Conservation (phyloP, 2,888 invertebrate species). For the Thysanoteuthis rhombus region DNA sequence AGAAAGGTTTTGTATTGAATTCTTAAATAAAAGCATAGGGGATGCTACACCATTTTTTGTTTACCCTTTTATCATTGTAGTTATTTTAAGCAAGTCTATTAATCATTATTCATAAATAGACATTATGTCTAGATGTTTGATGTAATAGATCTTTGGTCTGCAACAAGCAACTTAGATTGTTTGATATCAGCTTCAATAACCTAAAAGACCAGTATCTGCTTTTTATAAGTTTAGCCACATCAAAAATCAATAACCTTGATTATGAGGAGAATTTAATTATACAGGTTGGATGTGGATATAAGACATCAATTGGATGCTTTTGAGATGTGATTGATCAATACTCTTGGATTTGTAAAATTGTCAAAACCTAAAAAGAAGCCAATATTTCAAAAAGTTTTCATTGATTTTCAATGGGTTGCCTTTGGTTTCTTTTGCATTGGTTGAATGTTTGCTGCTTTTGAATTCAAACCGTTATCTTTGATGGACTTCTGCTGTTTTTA, state of each 20-base stretch:
- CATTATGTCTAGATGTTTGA: neutral
- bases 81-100: neutral
- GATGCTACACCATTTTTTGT: too few relatives aligned
- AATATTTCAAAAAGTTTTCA: too few relatives aligned
- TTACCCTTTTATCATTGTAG: neutral
- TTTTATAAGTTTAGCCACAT: neutral
- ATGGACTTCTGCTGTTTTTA: too few relatives aligned
- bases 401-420: too few relatives aligned
- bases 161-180: neutral
- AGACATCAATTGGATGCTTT: neutral
- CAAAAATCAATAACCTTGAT: neutral
- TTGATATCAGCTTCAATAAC: neutral
- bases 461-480: too few relatives aligned
- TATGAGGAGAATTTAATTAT: neutral
- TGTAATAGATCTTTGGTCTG: neutral
- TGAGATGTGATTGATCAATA: neutral
- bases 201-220: neutral
- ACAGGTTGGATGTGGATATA: neutral
- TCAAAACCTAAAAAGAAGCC: neutral
- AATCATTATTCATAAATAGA: neutral
- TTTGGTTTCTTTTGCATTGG: too few relatives aligned
- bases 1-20: too few relatives aligned
- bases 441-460: too few relatives aligned
- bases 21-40: too few relatives aligned
- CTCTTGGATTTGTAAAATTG: neutral